Evolutionary conservation across 2,888 invertebrate species (phyloP), one percentile per base, ranked within the genome.

Genomic region (Idaea dimidiata): DNA sequence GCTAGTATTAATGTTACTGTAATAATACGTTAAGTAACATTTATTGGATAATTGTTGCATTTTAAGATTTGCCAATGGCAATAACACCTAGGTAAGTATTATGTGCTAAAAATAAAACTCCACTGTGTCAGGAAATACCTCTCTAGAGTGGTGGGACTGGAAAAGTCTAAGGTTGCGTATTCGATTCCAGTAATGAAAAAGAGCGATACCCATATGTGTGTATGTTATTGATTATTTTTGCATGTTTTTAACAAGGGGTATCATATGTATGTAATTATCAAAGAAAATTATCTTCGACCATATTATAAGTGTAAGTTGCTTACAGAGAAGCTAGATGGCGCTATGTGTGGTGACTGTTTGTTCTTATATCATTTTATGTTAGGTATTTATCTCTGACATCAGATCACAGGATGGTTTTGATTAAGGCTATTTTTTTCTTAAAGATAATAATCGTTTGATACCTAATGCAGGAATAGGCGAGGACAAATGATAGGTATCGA

Each of bases 371-470:
- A 53, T 53, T 16, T 53, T 53, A 53, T 53, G 6, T 10, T 53
- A 5, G 3, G 24, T 24, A 24, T 24, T 43, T 8, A 43, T 57
- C 56, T 64, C 57, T 61, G 59, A 65, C 68, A 61, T 65, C 66
- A 67, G 65, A 78, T 78, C 73, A 77, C 72, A 73, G 71, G 79
- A 80, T 77, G 79, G 73, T 16, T 54, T 17, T 0, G 7, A 54
- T 8, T 16, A 14, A 14, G 54, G 16, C 17, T 17, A 54, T 72
- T 77, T 73, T 77, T 75, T 71, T 72, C n/a, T 71, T 71, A 64
- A 56, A 69, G 72, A 71, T 66, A 65, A 78, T 79, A 82, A 43
- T 80, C 83, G 82, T 81, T 76, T 67, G 76, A 81, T 78, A 69
- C 71, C 68, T 63, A 72, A 82, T 81, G 69, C 75, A 74, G 78